Base-by-base conservation (phyloP, 1,140 invertebrate species). In the Calliphora vicina region DNA sequence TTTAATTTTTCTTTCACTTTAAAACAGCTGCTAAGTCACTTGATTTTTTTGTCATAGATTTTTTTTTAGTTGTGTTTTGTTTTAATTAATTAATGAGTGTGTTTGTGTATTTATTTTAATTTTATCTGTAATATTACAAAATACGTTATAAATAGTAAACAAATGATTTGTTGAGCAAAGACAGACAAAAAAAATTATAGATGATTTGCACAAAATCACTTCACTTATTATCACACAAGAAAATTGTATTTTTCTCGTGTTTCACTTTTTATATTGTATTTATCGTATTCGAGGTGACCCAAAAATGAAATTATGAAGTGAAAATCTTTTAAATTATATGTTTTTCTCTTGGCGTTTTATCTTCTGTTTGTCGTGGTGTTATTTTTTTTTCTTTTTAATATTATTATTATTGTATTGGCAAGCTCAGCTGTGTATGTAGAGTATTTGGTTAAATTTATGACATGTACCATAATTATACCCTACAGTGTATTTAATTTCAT, bases 1-100 rank as follows among this genome's bases (percentile, higher is more conserved):
- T n/a, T n/a, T n/a, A 1, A 67, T 67, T 67, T 23, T 67, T 67
- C 0, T 67, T 67, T 67, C 50, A 17, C 50, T n/a, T n/a, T n/a
- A 17, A 25, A 67, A 67, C 61, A 67, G 23, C 61, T 67, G 61
- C 20, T 67, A 67, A 67, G 74, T 25, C 20, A 43, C 29, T 78
- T 78, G 29, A n/a, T n/a, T 43, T 43, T 42, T 78, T 43, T 74
- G 26, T 74, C 72, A 74, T 74, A 74, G 6, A 43, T 78, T 78
- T 45, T 43, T 20, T 10, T 43, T n/a, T n/a, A n/a, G n/a, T n/a
- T n/a, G n/a, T n/a, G n/a, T n/a, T 76, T 76, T 42, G 0, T 29
- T 76, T 42, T 78, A 72, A 12, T 72, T 12, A 72, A 72, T 72
- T 78, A 43, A 45, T 78, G 45, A 45, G 17, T 43, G 29, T 78